Evolutionary conservation across 2,888 invertebrate species (phyloP).

Genomic region (Phortica magna): DNA sequence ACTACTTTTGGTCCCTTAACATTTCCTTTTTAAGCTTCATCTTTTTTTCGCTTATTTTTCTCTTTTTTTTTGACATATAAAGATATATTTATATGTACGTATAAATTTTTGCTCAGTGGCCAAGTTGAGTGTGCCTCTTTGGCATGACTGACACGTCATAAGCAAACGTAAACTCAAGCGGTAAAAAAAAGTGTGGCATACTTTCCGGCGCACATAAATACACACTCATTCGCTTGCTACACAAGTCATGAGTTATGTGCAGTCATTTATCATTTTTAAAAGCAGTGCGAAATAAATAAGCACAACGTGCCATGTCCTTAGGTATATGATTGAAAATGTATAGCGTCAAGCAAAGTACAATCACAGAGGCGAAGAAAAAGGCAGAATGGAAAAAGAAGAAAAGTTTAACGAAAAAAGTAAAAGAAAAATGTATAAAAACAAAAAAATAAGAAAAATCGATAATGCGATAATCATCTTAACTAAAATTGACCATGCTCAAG

Average conservation of each 20-base stretch:
- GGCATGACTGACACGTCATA: slow-evolving; percentile 50
- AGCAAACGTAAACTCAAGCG: slow-evolving; percentile 50
- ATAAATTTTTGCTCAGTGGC: background rate
- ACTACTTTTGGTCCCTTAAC: slow-evolving; percentile 42
- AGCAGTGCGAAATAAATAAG: slow-evolving; percentile 34
- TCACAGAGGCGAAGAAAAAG: background rate
- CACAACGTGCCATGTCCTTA: slow-evolving; percentile 17
- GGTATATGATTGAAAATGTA: slow-evolving; percentile 23
- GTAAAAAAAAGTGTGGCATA: slow-evolving; percentile 43
- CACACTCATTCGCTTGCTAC: background rate
- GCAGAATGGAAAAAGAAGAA: background rate
- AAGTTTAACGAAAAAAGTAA: background rate
- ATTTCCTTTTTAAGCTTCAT: background rate
- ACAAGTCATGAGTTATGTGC: slow-evolving; percentile 47
- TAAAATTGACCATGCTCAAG: background rate
- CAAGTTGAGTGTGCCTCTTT: background rate
- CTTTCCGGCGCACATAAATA: slow-evolving; percentile 38
- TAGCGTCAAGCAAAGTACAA: slow-evolving; percentile 3
- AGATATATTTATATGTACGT: background rate
- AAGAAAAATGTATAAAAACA: background rate
- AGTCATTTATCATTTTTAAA: slow-evolving; percentile 63
- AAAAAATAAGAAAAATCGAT: slow-evolving; percentile 25
- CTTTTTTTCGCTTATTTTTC: background rate
- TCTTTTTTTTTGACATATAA: background rate
- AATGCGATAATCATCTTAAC: slow-evolving; percentile 12